phyloP scores from a whole-genome alignment of 30 jellyfish, hydroid and myxozoan genomes.

The Aurelia coerulea region DNA sequence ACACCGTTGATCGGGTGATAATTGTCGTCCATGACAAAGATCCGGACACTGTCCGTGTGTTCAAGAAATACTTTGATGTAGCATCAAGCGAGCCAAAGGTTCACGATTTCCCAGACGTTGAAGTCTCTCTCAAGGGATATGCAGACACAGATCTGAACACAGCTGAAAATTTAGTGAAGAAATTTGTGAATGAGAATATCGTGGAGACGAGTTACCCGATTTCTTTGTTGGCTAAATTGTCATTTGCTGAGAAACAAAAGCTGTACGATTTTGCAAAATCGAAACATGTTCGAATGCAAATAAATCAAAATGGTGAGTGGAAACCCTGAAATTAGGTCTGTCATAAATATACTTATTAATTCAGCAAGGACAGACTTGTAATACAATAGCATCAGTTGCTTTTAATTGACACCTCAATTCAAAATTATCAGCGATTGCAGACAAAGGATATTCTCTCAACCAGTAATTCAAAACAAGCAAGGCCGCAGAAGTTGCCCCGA shows the following conservation, averaged over 20 bases:
- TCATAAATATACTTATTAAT: no score
- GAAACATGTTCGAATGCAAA: background rate
- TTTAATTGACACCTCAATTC: no score
- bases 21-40: conserved; percentile 3
- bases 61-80: background rate
- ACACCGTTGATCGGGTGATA: background rate
- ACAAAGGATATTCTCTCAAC: no score
- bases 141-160: background rate
- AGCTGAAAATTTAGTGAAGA: background rate
- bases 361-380: no score
- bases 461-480: no score
- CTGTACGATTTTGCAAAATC: background rate
- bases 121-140: background rate
- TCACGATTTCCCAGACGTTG: background rate
- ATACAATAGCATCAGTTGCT: no score
- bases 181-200: background rate
- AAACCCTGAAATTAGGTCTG: no score
- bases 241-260: background rate
- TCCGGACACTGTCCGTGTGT: background rate
- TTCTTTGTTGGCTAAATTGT: background rate
- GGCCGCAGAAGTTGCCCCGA: no score
- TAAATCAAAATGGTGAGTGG: background rate
- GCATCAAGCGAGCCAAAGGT: background rate
- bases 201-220: background rate
- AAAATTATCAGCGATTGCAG: no score